A percentile compares a stretch with the other conserved stretches of the same genome.
Evolutionary conservation across 1,140 invertebrate genomes (phyloP).

Genomic region (Atopsyche davidsoni): DNA sequence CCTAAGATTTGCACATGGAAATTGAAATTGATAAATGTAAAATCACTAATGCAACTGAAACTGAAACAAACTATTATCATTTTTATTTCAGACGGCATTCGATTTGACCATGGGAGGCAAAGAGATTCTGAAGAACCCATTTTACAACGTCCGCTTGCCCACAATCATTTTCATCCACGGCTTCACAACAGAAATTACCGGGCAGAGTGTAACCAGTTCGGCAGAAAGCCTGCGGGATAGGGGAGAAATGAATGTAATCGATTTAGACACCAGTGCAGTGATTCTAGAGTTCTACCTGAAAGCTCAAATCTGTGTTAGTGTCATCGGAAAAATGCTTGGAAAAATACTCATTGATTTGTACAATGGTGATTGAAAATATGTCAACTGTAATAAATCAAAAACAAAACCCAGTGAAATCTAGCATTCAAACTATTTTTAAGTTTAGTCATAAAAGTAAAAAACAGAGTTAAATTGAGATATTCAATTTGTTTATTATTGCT

Average conservation of each 20-base stretch:
- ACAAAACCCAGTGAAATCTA: too few species aligned
- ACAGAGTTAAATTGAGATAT: too few species aligned
- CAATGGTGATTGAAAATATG: conserved; percentile 4
- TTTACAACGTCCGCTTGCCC: conserved; percentile 1
- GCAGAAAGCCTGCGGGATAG: conserved; percentile 1
- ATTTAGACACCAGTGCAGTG: conserved; percentile 38
- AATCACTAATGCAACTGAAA: too few species aligned
- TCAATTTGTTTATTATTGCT: neutral
- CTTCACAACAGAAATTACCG: conserved; percentile 8
- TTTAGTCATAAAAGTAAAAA: too few species aligned
- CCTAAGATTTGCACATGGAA: too few species aligned
- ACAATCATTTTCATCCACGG: conserved; percentile 16
- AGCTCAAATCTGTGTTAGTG: conserved; percentile 37
- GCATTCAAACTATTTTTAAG: too few species aligned
- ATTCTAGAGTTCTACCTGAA: conserved; percentile 40
- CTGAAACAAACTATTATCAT: too few species aligned
- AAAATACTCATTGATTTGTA: conserved; percentile 34
- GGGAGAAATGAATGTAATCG: conserved; percentile 36
- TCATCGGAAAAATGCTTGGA: conserved; percentile 39
- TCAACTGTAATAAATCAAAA: too few species aligned
- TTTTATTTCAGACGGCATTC: too few species aligned
- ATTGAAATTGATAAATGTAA: too few species aligned
- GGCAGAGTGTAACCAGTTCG: conserved; percentile 4
- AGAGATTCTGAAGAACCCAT: too few species aligned
- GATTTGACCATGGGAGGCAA: too few species aligned